A percentile compares a stretch with the other conserved stretches of the same genome.
Evolutionary conservation across 1,140 invertebrate genomes (phyloP).

Genomic region (Drosophila kohkoa): DNA sequence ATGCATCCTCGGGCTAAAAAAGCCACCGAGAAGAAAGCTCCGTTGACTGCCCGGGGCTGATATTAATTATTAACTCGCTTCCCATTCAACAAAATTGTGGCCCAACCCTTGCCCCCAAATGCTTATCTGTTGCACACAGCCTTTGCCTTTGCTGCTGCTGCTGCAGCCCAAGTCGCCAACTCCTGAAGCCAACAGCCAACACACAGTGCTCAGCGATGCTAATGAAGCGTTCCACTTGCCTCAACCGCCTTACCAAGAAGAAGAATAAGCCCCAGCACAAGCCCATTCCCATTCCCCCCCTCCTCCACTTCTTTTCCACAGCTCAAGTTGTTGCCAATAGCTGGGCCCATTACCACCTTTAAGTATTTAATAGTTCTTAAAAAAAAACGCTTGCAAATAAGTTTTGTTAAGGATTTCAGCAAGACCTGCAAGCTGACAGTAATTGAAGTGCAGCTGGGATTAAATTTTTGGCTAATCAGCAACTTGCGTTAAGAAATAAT

Average conservation of each 20-base stretch:
- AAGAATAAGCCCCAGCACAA: background rate
- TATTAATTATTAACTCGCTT: conserved; percentile 80
- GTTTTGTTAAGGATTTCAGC: background rate
- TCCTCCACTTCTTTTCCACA: too few species aligned
- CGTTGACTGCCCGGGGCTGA: conserved; percentile 64
- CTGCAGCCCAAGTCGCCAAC: conserved; percentile 40
- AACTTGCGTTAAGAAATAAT: too few species aligned
- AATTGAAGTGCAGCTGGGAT: background rate
- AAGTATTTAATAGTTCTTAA: conserved; percentile 14
- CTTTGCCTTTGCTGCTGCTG: conserved; percentile 32
- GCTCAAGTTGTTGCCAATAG: background rate
- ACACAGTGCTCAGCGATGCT: conserved; percentile 40
- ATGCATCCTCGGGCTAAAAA: conserved; percentile 75
- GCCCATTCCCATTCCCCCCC: background rate
- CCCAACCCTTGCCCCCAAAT: conserved; percentile 11
- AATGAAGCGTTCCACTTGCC: conserved; percentile 45
- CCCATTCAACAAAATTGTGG: conserved; percentile 52
- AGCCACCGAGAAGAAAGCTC: conserved; percentile 18
- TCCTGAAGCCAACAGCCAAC: conserved; percentile 20
- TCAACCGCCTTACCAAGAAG: background rate
- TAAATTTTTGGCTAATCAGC: background rate
- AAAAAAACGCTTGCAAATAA: background rate
- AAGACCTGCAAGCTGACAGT: too few species aligned
- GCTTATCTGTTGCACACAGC: conserved; percentile 80
- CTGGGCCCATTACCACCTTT: conserved; percentile 8